Percentiles rank a stretch among this genome's conserved stretches.
Evolutionary conservation across 2,888 invertebrate species (phyloP).

Genomic region (Leucophora obtusa): DNA sequence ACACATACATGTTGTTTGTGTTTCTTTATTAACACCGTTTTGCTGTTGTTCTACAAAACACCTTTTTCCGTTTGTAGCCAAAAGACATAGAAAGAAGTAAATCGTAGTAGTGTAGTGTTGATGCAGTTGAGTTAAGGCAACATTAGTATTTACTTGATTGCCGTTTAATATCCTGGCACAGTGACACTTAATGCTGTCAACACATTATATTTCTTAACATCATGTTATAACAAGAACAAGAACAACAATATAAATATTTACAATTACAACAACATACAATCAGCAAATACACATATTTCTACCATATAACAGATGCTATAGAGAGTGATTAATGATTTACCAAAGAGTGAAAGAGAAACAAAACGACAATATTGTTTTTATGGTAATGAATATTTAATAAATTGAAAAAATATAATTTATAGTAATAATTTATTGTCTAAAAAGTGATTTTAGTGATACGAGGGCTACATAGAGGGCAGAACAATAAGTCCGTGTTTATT

Average conservation of each 20-base stretch:
- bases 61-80: not conserved
- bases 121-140: not conserved
- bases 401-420: not conserved
- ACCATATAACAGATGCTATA: slow-evolving; percentile 46
- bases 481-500: too few relatives aligned
- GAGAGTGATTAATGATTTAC: slow-evolving; percentile 58
- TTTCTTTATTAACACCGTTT: not conserved
- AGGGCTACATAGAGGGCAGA: too few relatives aligned
- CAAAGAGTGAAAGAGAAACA: slow-evolving; percentile 5
- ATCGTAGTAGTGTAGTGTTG: not conserved
- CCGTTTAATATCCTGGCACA: slow-evolving; percentile 61
- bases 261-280: slow-evolving; percentile 3
- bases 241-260: slow-evolving; percentile 4
- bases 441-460: too few relatives aligned
- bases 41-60: not conserved
- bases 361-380: not conserved
- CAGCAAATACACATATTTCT: slow-evolving; percentile 29
- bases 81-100: not conserved
- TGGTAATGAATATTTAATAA: slow-evolving; percentile 57
- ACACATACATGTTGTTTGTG: not conserved
- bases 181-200: slow-evolving; percentile 61
- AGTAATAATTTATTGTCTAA: too few relatives aligned
- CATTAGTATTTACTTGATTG: slow-evolving; percentile 60
- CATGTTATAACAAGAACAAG: slow-evolving; percentile 27
- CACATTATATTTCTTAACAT: slow-evolving; percentile 58